Evolutionary conservation across 2,797 vertebrate genomes (phyloP), one percentile per base, ranked within the genome.

Genomic region (Aphelocoma californica): DNA sequence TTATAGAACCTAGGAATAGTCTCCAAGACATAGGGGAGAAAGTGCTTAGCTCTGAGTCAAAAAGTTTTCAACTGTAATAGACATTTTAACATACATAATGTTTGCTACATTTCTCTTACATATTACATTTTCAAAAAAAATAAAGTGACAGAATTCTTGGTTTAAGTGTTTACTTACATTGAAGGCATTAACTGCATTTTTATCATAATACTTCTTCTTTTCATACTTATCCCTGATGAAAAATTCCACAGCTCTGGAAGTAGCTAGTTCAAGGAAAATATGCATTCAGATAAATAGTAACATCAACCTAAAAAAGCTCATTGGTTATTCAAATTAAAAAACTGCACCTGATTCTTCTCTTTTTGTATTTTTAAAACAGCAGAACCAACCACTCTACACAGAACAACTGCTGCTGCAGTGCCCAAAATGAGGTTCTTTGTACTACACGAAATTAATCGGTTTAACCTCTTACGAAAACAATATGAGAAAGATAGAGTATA

Each of bases 171-270:
- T 98, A 99, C 99, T 99, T 98, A 99, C 99, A 86, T 97, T 98
- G 96, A 98, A 97, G 96, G 98, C 85, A 81, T 98, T 97, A 94
- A 96, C 32, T 56, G 98, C 98, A 85, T 99, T 99, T 98, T 99
- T 98, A 97, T 99, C 98, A 1, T 98, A 98, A 97, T 99, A 99
- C 97, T 99, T 99, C 98, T 99, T 99, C 98, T 99, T 99, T 97
- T 99, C 99, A 4, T 99, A 99, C 97, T 99, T 99, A 98, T 99
- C 99, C 97, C 99, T 98, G 98, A 99, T 99, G 98, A 99, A 99
- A 98, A 99, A 99, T 95, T 99, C 99, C 97, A 99, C 99, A 69
- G 99, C 98, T 99, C 99, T 99, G 98, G 88, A 95, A 97, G 97
- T 53, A 97, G 42, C 29, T 48, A 79, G 65, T 96, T 99, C 98